Evolutionary conservation across 2,888 invertebrate genomes (phyloP).

Genomic region (Agonopterix heracliana): DNA sequence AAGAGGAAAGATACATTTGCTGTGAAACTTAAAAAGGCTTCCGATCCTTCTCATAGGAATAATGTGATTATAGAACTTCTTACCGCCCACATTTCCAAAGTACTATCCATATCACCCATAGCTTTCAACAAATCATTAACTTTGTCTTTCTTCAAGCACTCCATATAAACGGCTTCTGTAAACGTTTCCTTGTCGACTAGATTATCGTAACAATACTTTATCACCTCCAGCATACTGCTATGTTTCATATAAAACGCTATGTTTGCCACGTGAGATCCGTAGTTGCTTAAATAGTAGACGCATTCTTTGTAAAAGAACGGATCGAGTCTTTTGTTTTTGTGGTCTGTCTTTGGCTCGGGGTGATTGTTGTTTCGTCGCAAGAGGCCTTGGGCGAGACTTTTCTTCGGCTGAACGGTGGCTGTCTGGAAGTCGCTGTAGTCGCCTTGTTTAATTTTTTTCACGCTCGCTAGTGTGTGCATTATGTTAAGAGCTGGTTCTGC

Average conservation of each 20-base stretch:
- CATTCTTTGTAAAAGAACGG: constrained; percentile 85
- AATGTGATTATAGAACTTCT: constrained; percentile 16
- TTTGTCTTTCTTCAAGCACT: constrained; percentile 79
- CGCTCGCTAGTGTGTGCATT: constrained; percentile 75
- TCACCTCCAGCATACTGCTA: constrained; percentile 80
- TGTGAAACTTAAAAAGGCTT: no score
- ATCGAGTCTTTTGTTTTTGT: constrained; percentile 58
- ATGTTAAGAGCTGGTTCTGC: constrained; percentile 78
- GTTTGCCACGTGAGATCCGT: constrained; percentile 85
- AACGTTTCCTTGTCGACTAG: constrained; percentile 82
- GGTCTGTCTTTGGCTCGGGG: constrained; percentile 47
- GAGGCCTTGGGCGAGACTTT: constrained; percentile 64
- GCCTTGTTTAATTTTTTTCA: constrained; percentile 73
- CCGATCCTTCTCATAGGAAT: no score
- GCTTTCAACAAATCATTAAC: constrained; percentile 77
- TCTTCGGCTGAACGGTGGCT: constrained; percentile 47
- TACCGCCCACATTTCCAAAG: constrained; percentile 82
- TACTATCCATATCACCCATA: constrained; percentile 80
- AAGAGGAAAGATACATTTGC: no score
- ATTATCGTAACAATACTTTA: constrained; percentile 82
- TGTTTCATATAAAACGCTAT: constrained; percentile 86
- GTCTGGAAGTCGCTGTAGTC: constrained; percentile 73
- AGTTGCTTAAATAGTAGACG: constrained; percentile 86
- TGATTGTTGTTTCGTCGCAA: constrained; percentile 51
- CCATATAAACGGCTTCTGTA: constrained; percentile 82